These are phyloP conservation scores for Todiramphus saurophagus DNA, from an alignment of 2,113 vertebrate genomes.

Conservation along the genomic window DNA sequence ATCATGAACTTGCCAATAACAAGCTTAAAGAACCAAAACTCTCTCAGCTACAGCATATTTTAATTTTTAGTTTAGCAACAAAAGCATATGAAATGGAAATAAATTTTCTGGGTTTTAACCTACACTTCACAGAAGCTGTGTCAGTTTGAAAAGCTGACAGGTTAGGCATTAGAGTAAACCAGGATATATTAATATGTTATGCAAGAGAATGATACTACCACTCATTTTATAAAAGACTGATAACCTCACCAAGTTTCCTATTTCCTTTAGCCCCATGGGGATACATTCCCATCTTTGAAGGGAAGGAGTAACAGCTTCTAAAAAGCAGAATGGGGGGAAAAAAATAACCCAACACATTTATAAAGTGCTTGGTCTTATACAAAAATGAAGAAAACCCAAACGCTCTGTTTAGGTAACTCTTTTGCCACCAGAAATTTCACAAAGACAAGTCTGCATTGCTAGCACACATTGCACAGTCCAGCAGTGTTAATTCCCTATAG, in stretches of 20 bases:
- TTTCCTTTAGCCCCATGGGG: neutral
- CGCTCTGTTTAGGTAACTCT: neutral
- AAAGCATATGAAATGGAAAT: neutral
- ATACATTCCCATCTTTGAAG: neutral
- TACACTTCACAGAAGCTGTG: neutral
- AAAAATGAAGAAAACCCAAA: neutral
- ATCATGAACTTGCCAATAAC: neutral
- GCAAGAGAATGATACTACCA: constrained; percentile 9
- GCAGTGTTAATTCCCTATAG: neutral
- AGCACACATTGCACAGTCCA: neutral
- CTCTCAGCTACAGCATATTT: neutral
- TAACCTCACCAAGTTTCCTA: neutral
- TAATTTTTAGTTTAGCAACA: neutral
- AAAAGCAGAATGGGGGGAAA: neutral
- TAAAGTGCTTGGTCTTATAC: neutral
- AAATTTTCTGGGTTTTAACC: neutral
- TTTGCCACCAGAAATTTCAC: neutral
- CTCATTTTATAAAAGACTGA: neutral
- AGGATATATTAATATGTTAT: neutral
- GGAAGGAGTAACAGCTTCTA: neutral
- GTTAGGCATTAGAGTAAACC: neutral
- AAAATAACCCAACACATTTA: neutral
- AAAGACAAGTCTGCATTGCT: neutral
- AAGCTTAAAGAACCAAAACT: neutral
- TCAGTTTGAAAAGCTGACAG: neutral